A percentile compares a stretch with the other conserved stretches of the same genome.
phyloP scores from a whole-genome alignment of 2,113 vertebrate genomes.

The Chelonoidis abingdonii region DNA sequence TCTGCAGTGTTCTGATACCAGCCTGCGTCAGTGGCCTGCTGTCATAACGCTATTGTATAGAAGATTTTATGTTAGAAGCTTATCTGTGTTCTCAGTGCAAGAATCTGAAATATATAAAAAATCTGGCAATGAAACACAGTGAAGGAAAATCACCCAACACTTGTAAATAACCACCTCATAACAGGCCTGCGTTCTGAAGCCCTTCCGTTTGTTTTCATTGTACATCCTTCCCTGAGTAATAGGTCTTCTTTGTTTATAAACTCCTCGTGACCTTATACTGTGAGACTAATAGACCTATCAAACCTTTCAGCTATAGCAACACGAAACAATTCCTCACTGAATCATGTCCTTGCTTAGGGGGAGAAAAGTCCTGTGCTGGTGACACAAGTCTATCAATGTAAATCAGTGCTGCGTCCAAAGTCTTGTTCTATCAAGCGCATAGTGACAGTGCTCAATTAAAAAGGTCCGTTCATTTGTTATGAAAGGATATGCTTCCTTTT shows the following conservation, averaged over 20 bases:
- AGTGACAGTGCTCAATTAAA: not conserved
- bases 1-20: not conserved
- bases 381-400: not conserved
- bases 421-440: not conserved
- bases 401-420: not conserved
- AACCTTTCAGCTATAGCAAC: slow-evolving; percentile 20
- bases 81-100: slow-evolving; percentile 43
- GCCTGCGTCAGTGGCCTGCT: slow-evolving; percentile 22
- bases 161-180: slow-evolving; percentile 10
- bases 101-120: slow-evolving; percentile 8
- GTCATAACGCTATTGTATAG: slow-evolving; percentile 22
- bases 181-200: not conserved
- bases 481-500: not conserved
- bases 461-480: not conserved
- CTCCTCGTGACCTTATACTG: slow-evolving; percentile 8
- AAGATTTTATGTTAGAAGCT: slow-evolving; percentile 17
- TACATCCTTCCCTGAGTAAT: not conserved
- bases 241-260: not conserved
- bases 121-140: not conserved
- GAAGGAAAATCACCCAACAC: slow-evolving; percentile 33
- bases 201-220: not conserved
- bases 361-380: not conserved
- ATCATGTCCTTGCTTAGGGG: not conserved
- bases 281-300: slow-evolving; percentile 46
- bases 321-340: slow-evolving; percentile 27